These are phyloP conservation scores for Buathra laborator DNA, from an alignment of 2,888 invertebrate species.

Conservation along the genomic window DNA sequence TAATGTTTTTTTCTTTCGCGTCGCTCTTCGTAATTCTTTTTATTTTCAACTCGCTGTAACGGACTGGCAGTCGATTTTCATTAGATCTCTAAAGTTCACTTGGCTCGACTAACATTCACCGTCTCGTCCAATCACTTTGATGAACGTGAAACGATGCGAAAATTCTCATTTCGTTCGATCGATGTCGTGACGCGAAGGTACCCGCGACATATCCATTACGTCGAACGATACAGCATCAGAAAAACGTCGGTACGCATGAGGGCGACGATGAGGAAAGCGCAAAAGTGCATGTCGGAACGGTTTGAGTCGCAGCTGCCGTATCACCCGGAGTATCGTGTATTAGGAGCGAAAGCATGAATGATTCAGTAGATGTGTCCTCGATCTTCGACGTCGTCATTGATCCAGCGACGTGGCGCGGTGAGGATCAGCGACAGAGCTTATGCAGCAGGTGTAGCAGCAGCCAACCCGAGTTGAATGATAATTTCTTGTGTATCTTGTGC, in stretches of 20 bases:
- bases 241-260: conserved; percentile 50
- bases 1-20: neutral
- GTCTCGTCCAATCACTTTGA: conserved; percentile 23
- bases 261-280: conserved; percentile 42
- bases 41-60: neutral
- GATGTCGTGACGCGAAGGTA: neutral
- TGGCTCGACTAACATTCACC: neutral
- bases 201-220: conserved; percentile 41
- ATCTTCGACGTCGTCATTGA: conserved; percentile 29
- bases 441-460: neutral
- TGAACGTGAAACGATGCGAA: neutral
- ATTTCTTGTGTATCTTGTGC: neutral
- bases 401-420: neutral
- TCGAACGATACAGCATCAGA: conserved; percentile 34
- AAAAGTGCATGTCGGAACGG: neutral
- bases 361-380: conserved; percentile 46
- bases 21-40: neutral
- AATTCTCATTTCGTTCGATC: conserved; percentile 23
- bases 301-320: conserved; percentile 7
- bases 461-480: neutral
- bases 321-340: conserved; percentile 7
- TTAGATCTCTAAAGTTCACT: neutral
- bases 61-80: conserved; percentile 11
- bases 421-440: conserved; percentile 2
- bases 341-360: conserved; percentile 38